Evolutionary conservation across 2,113 vertebrate species (phyloP).

Genomic region (Ciconia boyciana): DNA sequence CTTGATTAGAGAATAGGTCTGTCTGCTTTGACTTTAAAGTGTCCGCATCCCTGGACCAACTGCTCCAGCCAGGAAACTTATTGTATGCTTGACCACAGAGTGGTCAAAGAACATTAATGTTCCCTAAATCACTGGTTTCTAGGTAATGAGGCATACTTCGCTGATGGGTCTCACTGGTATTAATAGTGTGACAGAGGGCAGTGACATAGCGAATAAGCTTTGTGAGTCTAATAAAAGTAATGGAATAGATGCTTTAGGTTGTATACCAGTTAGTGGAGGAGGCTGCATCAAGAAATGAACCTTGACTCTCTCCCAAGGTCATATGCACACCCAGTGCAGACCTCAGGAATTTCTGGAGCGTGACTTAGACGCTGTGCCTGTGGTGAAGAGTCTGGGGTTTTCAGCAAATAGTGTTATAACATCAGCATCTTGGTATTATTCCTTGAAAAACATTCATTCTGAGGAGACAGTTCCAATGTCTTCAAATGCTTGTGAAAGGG

Average conservation of each 20-base stretch:
- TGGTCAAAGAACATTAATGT: not conserved
- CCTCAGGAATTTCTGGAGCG: not conserved
- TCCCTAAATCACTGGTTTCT: not conserved
- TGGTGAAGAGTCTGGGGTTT: not conserved
- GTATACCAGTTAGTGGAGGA: not conserved
- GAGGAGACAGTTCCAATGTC: not conserved
- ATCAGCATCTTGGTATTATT: not conserved
- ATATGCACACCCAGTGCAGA: accelerated
- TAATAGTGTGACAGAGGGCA: not conserved
- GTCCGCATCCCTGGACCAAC: not conserved
- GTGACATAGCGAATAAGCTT: not conserved
- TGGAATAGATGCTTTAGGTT: not conserved
- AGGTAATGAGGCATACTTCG: not conserved
- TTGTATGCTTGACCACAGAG: not conserved
- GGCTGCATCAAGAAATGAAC: not conserved
- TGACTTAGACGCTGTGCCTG: not conserved
- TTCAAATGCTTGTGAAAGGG: not conserved
- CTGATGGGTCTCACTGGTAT: not conserved
- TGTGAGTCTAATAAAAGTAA: not conserved
- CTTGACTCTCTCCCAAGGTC: not conserved
- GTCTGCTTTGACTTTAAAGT: not conserved
- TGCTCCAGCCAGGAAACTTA: not conserved
- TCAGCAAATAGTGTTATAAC: not conserved
- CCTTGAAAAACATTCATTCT: not conserved
- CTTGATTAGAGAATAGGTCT: not conserved